Base-by-base conservation (phyloP, 37 sponge, comb jelly and placozoan genomes). In the Beroe ovata region DNA sequence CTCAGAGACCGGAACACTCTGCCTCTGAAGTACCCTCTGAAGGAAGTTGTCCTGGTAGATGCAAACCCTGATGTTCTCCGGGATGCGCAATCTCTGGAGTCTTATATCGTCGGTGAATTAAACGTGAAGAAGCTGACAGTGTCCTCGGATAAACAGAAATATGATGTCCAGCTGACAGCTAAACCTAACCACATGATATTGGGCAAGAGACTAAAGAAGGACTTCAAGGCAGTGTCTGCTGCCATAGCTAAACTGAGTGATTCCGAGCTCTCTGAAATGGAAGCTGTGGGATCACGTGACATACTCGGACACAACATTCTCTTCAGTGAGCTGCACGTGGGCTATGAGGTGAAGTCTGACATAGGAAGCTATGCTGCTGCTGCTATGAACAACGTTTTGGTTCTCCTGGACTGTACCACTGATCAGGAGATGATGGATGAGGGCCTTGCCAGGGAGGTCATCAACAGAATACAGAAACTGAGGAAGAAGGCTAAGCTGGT, bases 401-500 rank as follows among this genome's bases (percentile, higher is more conserved):
- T 97, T 6, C 91, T 97, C 23, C 71, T 97, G 88, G 93, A 95
- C 89, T 72, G 90, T 35, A 93, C 95, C 1, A 94, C 94, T 29
- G 91, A 91, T 19, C 92, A 93, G 88, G 92, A 92, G 54, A 93
- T 97, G 94, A 26, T 97, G 64, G 92, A 94, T 18, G 99, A 97
- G 89, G 99, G 99, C 0, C 88, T 94, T 20, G 93, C 96, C 1
- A 89, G 99, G 37, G 99, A 95, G 88, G 94, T 95, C 39, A 89
- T 95, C 60, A 97, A 97, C 93, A 93, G 92, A 59, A 93, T 97
- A 33, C 99, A 97, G 91, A 93, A 93, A 69, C 92, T 97, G 47
- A 93, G 99, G 88, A 97, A 97, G 90, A 88, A 61, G 38, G 91
- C 91, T 62, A 91, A 88, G 58, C 60, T 58, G 60, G 72, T 66